Conservation (phyloP, 2,888 invertebrate species). For the Leptura quadrifasciata region DNA sequence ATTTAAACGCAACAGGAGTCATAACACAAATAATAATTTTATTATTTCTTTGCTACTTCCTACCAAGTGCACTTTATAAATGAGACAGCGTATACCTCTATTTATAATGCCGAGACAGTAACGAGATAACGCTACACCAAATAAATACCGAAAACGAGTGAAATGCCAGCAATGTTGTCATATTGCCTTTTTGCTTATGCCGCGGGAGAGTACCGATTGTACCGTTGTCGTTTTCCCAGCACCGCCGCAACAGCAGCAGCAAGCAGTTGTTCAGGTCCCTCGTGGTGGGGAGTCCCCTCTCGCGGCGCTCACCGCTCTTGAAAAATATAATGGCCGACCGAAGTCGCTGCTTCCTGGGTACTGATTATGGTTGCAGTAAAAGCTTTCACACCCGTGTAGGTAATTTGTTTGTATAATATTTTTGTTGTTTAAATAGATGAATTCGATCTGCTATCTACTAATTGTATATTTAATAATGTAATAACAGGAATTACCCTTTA, state of each 20-base stretch:
- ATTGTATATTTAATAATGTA: neutral
- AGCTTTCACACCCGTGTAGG: neutral
- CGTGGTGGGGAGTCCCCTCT: constrained; percentile 61
- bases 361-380: neutral
- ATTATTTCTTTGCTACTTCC: neutral
- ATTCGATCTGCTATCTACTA: neutral
- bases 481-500: no score
- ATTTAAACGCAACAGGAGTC: neutral
- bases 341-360: constrained; percentile 39
- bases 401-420: neutral
- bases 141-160: constrained; percentile 1
- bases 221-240: constrained; percentile 1
- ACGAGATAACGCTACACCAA: constrained; percentile 1
- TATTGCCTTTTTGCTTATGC: neutral
- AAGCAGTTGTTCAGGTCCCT: constrained; percentile 44
- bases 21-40: neutral
- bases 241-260: constrained; percentile 43
- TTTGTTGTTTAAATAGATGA: neutral
- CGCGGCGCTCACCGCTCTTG: constrained; percentile 57
- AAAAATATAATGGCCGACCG: constrained; percentile 66
- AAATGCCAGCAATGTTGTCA: constrained; percentile 2
- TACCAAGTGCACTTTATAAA: neutral
- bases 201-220: constrained; percentile 5
- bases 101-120: neutral
- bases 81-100: neutral